Evolutionary conservation across 1,140 invertebrate genomes (phyloP), one percentile per base, ranked within the genome.

Genomic region (Drepana arcuata): DNA sequence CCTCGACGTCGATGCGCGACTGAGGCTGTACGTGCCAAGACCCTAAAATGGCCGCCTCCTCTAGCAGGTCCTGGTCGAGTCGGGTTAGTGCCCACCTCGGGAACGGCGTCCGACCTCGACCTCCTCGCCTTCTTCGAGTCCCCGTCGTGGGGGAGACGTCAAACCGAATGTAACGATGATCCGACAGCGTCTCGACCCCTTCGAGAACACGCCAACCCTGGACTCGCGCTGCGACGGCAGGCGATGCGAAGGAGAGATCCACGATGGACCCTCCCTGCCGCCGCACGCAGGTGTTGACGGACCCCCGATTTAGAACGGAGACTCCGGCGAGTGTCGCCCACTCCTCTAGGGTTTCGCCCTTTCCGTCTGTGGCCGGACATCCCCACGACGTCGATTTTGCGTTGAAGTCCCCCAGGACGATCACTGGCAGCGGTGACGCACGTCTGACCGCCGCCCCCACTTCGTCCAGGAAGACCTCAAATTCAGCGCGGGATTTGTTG

Each of bases 1-100:
- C 90, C 59, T 80, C 84, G 7, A 87, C 88, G 38, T 86, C 89
- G 0, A 59, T 71, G 0, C 14, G 23, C n/a, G 7, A n/a, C 0
- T 33, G 14, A 2, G 28, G 28, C 0, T 1, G 2, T 2, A 15
- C 7, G 1, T 18, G 4, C 39, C 39, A 41, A 1, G 39, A n/a
- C 25, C 34, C n/a, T 1, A 35, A 35, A 1, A 40, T 27, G 0
- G 32, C 28, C 0, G 44, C 44, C 10, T 41, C 34, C 5, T 30
- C 15, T 1, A 41, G 16, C 0, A 14, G 3, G 0, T 46, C 43
- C 1, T 15, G 14, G 13, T 46, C 26, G 0, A 46, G 26, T 3
- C 18, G 33, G n/a, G 18, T 42, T 2, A 42, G 7, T 2, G 28
- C 35, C 43, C 48, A 50, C 1, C 30, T 14, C 9, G 35, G 38